Conservation (phyloP, 2,888 invertebrate species). For the Melolontha melolontha region DNA sequence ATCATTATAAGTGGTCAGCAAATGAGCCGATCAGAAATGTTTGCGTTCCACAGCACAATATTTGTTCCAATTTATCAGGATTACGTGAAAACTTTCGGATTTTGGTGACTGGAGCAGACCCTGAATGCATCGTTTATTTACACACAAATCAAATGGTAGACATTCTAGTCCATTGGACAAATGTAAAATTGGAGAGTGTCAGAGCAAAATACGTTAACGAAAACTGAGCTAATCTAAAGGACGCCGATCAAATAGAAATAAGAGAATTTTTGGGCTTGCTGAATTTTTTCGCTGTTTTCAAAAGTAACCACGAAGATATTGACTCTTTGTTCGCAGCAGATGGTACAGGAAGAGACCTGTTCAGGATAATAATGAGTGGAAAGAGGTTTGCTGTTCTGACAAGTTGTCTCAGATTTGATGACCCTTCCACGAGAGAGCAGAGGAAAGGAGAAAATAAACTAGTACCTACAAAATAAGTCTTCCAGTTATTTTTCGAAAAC, state of each 20-base stretch:
- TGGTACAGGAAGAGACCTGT: constrained; percentile 2
- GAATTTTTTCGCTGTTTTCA: background rate
- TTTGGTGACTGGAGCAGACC: too few relatives aligned
- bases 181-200: background rate
- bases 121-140: too few relatives aligned
- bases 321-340: background rate
- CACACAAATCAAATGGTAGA: too few relatives aligned
- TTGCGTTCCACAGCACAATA: background rate
- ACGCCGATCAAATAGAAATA: too few relatives aligned
- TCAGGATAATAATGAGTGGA: too few relatives aligned
- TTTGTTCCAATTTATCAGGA: constrained; percentile 1
- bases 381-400: too few relatives aligned
- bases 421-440: too few relatives aligned
- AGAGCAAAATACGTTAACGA: background rate
- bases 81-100: background rate
- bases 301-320: background rate
- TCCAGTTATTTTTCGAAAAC: too few relatives aligned
- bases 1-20: constrained; percentile 9
- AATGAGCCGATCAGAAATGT: background rate
- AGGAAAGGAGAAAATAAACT: too few relatives aligned
- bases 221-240: too few relatives aligned
- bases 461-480: too few relatives aligned
- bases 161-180: constrained; percentile 9
- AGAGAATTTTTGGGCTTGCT: too few relatives aligned
- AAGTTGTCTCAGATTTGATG: background rate